Conservation (phyloP, 2,113 vertebrate genomes). For the Hepsetus odoe region DNA sequence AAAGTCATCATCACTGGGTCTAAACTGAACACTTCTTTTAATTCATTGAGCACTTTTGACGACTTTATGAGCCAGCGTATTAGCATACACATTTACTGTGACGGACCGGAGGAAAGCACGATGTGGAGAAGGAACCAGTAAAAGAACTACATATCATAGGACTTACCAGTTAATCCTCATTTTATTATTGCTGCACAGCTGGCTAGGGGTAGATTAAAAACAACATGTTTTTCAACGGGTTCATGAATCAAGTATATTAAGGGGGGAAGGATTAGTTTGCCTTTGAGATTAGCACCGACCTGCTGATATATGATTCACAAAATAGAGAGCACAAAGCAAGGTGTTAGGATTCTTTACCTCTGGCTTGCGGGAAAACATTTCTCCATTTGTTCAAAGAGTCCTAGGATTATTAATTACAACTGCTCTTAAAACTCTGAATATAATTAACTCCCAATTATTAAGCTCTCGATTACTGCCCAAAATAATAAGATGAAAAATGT, state of each 20-base stretch:
- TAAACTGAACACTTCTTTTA: constrained; percentile 44
- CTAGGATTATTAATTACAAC: background rate
- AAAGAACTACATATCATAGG: constrained; percentile 64
- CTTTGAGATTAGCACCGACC: constrained; percentile 66
- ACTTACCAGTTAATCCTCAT: constrained; percentile 78
- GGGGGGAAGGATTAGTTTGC: constrained; percentile 75
- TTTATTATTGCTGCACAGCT: constrained; percentile 74
- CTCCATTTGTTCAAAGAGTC: background rate
- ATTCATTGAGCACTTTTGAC: constrained; percentile 59
- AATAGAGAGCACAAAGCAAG: constrained; percentile 13
- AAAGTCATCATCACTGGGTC: constrained; percentile 51
- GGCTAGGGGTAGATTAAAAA: constrained; percentile 77
- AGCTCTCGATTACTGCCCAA: too few species aligned
- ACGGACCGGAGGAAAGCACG: constrained; percentile 58
- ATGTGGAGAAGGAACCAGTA: constrained; percentile 56
- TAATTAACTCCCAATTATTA: too few species aligned
- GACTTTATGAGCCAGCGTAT: constrained; percentile 70
- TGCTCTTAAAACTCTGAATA: too few species aligned
- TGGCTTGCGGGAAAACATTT: background rate
- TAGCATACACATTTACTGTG: constrained; percentile 77
- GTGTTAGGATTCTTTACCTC: background rate
- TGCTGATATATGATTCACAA: constrained; percentile 62
- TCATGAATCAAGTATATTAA: constrained; percentile 77
- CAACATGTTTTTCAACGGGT: constrained; percentile 70
- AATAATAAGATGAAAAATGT: too few species aligned